These are phyloP conservation scores for Drosophila prolongata DNA, from an alignment of 2,888 invertebrate species.

Conservation along the genomic window DNA sequence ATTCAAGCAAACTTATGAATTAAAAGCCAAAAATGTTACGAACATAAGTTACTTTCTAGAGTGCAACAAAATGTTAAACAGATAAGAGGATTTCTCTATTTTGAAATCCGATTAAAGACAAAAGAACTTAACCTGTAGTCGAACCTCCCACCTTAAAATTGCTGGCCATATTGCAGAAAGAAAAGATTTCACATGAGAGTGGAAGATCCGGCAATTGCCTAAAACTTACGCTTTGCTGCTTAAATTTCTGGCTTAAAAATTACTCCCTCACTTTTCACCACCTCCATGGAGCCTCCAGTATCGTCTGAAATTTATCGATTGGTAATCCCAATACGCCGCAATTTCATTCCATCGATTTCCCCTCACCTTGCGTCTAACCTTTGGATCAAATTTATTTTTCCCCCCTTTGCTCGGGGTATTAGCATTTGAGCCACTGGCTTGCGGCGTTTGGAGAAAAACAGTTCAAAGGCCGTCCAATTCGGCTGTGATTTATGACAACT, in stretches of 20 bases:
- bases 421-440: neutral
- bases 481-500: neutral
- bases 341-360: constrained; percentile 31
- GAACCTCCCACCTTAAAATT: neutral
- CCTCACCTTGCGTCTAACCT: constrained; percentile 7
- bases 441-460: neutral
- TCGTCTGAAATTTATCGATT: constrained; percentile 32
- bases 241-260: neutral
- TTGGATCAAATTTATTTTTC: neutral
- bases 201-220: neutral
- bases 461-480: neutral
- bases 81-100: too few relatives aligned
- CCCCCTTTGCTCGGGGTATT: neutral
- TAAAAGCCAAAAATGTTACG: too few relatives aligned
- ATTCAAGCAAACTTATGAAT: too few relatives aligned
- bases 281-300: neutral
- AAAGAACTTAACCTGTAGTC: too few relatives aligned
- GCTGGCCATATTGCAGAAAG: neutral
- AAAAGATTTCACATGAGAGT: too few relatives aligned
- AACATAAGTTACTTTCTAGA: too few relatives aligned
- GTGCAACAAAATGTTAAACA: too few relatives aligned
- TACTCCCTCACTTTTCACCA: neutral
- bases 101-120: too few relatives aligned
- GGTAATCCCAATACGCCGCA: constrained; percentile 39
- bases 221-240: neutral